Conservation (phyloP, 1,140 invertebrate genomes). For the Planococcus citri region DNA sequence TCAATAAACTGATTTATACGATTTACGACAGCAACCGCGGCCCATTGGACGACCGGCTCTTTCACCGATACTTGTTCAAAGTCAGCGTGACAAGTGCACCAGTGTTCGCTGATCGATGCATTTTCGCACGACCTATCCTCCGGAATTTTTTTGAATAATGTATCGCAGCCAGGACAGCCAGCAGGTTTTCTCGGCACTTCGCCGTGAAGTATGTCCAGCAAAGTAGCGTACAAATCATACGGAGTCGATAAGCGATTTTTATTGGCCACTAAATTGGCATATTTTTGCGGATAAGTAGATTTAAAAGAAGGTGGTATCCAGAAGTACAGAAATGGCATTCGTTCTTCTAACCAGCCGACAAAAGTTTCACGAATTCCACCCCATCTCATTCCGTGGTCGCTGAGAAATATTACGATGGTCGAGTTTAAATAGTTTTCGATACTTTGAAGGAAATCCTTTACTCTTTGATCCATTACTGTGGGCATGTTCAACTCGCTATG, state of each 20-base stretch:
- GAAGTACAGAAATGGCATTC: slow-evolving; percentile 65
- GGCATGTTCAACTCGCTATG: slow-evolving; percentile 66
- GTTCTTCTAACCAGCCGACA: slow-evolving; percentile 76
- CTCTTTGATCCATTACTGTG: slow-evolving; percentile 48
- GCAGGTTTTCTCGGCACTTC: neutral
- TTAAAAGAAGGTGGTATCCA: slow-evolving; percentile 61
- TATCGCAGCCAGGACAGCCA: slow-evolving; percentile 50
- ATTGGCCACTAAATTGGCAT: slow-evolving; percentile 55
- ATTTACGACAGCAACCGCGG: slow-evolving; percentile 29
- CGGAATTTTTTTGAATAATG: slow-evolving; percentile 44
- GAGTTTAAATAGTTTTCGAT: slow-evolving; percentile 49
- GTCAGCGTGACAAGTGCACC: slow-evolving; percentile 33
- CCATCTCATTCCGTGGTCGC: slow-evolving; percentile 87
- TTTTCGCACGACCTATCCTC: slow-evolving; percentile 50
- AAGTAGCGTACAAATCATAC: slow-evolving; percentile 65
- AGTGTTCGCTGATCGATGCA: slow-evolving; percentile 55
- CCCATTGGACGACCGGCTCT: slow-evolving; percentile 27
- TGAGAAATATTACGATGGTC: slow-evolving; percentile 64
- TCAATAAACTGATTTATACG: slow-evolving; percentile 36
- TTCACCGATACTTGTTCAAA: slow-evolving; percentile 31
- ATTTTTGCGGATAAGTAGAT: slow-evolving; percentile 45
- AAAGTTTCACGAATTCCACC: slow-evolving; percentile 64
- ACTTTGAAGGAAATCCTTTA: slow-evolving; percentile 43
- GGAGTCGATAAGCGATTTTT: slow-evolving; percentile 62
- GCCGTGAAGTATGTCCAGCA: slow-evolving; percentile 38